Percentiles rank a stretch among this genome's conserved stretches.
These are phyloP conservation scores for Aepyceros melampus DNA, from an alignment of 2,113 vertebrate genomes.

Conservation along the genomic window DNA sequence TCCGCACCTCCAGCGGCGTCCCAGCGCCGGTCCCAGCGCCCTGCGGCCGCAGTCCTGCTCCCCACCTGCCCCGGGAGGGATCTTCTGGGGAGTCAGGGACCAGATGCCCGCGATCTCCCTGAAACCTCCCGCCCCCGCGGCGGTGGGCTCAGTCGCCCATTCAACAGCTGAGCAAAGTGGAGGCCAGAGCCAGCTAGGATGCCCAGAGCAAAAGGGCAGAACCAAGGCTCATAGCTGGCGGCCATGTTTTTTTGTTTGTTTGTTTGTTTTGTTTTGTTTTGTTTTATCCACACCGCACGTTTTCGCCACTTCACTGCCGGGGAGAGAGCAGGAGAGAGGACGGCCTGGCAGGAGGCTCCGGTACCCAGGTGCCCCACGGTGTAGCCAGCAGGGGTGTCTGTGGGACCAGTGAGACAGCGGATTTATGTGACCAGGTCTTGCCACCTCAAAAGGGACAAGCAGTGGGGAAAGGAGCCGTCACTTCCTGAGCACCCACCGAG, in stretches of 20 bases:
- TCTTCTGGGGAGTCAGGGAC: not conserved
- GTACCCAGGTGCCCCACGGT: not conserved
- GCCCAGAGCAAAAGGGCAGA: not conserved
- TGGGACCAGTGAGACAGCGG: not conserved
- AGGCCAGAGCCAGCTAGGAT: not conserved
- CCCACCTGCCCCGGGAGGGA: too few species aligned
- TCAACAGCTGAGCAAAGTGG: not conserved
- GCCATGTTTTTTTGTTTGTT: too few species aligned
- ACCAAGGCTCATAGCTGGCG: rapidly evolving
- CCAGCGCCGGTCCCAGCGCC: not conserved
- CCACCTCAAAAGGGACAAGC: not conserved
- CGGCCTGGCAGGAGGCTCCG: not conserved
- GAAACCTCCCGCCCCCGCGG: not conserved
- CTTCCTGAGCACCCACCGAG: not conserved
- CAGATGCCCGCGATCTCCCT: rapidly evolving
- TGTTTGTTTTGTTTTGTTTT: too few species aligned
- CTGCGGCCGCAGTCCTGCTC: rapidly evolving
- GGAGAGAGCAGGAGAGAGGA: not conserved
- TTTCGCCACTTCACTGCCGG: not conserved
- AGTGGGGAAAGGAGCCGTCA: rapidly evolving
- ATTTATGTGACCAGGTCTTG: not conserved
- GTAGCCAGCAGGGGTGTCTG: not conserved
- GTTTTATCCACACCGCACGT: rapidly evolving
- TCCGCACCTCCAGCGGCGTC: not conserved
- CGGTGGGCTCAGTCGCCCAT: not conserved